A percentile compares a stretch with the other conserved stretches of the same genome.
Evolutionary conservation across 2,797 vertebrate genomes (phyloP).

Genomic region (Telmatherina bonti): DNA sequence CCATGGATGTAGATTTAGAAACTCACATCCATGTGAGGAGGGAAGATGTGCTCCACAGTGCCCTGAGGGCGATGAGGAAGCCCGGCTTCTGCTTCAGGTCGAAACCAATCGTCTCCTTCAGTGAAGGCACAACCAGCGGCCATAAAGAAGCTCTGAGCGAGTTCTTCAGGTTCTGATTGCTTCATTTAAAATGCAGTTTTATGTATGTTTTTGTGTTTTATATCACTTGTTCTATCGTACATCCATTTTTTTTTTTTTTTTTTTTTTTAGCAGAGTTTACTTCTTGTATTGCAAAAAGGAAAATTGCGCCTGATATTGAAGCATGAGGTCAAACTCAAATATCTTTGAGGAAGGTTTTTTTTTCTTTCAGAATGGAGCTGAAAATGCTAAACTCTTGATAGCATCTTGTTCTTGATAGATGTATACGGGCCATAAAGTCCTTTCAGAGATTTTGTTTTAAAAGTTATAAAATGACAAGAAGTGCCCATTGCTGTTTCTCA

Average conservation of each 20-base stretch:
- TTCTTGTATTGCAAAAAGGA: not conserved
- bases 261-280: not conserved
- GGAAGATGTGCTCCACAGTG: constrained; percentile 39
- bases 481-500: too few relatives aligned
- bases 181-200: not conserved
- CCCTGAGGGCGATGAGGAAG: constrained; percentile 51
- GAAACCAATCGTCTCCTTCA: constrained; percentile 62
- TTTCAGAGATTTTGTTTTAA: too few relatives aligned
- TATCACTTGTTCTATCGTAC: not conserved
- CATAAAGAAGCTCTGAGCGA: constrained; percentile 59
- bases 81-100: constrained; percentile 67
- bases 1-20: not conserved
- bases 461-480: too few relatives aligned
- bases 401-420: too few relatives aligned
- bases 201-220: not conserved
- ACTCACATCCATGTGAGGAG: constrained; percentile 45
- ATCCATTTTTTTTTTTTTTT: not conserved
- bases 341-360: not conserved
- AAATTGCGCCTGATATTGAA: not conserved
- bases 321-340: not conserved
- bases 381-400: too few relatives aligned
- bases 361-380: too few relatives aligned
- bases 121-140: constrained; percentile 53
- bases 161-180: constrained; percentile 76
- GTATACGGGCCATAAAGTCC: too few relatives aligned